Evolutionary conservation across 2,888 invertebrate genomes (phyloP), one percentile per base, ranked within the genome.

Genomic region (Oscheius sp.): DNA sequence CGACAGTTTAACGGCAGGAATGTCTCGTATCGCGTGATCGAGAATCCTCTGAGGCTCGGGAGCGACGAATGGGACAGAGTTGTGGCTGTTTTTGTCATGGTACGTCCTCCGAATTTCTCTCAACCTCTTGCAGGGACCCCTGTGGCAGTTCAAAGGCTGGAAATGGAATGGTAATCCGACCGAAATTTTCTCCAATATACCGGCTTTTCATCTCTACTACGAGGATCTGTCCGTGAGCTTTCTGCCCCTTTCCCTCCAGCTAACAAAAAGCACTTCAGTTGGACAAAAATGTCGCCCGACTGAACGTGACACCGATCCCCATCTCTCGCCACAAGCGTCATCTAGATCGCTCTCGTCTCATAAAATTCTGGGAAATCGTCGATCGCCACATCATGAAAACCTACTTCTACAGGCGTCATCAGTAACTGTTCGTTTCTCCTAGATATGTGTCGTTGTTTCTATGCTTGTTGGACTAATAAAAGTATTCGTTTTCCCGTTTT

Each of bases 91-190:
- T 42, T 42, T 42, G 42, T 7, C 42, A 42, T 42, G 42, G 42
- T 42, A 3, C 3, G 42, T 42, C 42, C 7, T 42, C 42, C 3
- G 42, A 42, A 42, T 42, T 5, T 42, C 7, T 42, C 0, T 42
- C 42, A 29, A 42, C 13, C 21, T 42, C n/a, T 70, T 78, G 50
- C 95, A 97, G 92, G 99, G 99, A 0, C 98, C 97, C 0, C 95
- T 96, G 0, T 99, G 99, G 99, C 99, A 99, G 91, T 99, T 99
- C 91, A 99, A 99, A 91, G 37, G 86, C 33, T 99, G 98, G 95
- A 98, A 98, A 0, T 98, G 96, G 94, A 95, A 95, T 88, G 94
- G 95, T 21, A 97, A 96, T 91, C 99, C 99, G 0, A 95, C 96
- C 0, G 97, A 98, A 89, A 98, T 99, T 83, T 99, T 99, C 90